A percentile compares a stretch with the other conserved stretches of the same genome.
Evolutionary conservation across 2,888 invertebrate genomes (phyloP).

Genomic region (Clusia tigrina): DNA sequence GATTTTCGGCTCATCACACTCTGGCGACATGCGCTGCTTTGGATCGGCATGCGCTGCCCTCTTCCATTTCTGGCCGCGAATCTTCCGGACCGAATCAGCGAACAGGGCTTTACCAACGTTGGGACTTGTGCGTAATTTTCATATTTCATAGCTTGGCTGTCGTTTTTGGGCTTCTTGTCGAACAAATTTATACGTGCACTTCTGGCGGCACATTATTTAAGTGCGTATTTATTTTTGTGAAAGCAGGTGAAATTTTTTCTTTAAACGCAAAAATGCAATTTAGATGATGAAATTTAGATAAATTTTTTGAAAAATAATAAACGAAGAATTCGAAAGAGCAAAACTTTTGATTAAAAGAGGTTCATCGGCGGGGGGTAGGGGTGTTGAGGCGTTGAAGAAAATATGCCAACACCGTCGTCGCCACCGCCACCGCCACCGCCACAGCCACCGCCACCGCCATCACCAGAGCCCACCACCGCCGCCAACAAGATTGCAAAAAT

Average conservation of each 20-base stretch:
- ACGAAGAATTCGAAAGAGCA: not conserved
- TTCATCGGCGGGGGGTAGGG: not conserved
- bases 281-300: constrained; percentile 55
- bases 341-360: not conserved
- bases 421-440: constrained; percentile 30
- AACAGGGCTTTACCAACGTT: not conserved
- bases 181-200: not conserved
- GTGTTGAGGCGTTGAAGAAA: constrained; percentile 27
- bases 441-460: constrained; percentile 32
- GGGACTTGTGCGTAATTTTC: constrained; percentile 2
- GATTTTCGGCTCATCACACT: constrained; percentile 56
- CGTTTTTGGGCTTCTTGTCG: too few species aligned
- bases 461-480: not conserved
- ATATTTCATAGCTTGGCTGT: constrained; percentile 4
- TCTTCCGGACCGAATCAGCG: not conserved
- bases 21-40: too few species aligned
- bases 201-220: not conserved
- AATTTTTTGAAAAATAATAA: constrained; percentile 25
- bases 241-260: constrained; percentile 59
- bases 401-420: constrained; percentile 20
- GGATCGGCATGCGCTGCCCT: not conserved
- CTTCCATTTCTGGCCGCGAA: not conserved
- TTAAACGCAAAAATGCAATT: constrained; percentile 55
- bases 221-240: constrained; percentile 43
- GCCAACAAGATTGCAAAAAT: constrained; percentile 6